These are phyloP conservation scores for Scaptomyza graminum DNA, from an alignment of 1,140 invertebrate genomes.

Conservation along the genomic window DNA sequence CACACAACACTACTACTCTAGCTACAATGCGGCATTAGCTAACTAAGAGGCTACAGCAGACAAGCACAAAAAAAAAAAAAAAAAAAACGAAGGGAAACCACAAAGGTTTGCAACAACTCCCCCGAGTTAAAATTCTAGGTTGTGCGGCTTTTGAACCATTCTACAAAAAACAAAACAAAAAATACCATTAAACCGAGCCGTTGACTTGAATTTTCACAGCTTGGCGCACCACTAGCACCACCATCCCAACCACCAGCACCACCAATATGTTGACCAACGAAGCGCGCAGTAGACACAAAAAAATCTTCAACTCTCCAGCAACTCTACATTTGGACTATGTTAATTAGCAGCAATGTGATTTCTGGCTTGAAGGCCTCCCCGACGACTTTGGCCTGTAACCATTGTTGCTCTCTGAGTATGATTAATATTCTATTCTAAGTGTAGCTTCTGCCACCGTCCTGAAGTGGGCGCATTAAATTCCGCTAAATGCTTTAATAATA, in stretches of 20 bases:
- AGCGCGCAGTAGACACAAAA: conserved; percentile 57
- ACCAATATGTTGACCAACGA: conserved; percentile 60
- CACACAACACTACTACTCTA: neutral
- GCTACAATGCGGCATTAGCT: conserved; percentile 41
- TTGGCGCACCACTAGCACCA: conserved; percentile 54
- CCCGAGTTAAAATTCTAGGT: conserved; percentile 43
- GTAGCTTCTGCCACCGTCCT: conserved; percentile 36
- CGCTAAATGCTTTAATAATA: conserved; percentile 78
- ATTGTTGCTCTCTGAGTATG: conserved; percentile 56
- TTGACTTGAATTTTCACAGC: conserved; percentile 76
- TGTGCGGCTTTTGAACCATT: conserved; percentile 52
- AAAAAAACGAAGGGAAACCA: conserved; percentile 10
- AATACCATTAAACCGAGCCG: conserved; percentile 62
- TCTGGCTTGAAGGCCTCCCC: conserved; percentile 63
- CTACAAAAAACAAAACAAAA: conserved; percentile 50
- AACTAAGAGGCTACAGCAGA: conserved; percentile 2
- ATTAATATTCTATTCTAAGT: conserved; percentile 70
- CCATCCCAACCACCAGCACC: conserved; percentile 24
- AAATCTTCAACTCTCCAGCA: conserved; percentile 27
- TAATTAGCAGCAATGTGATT: conserved; percentile 81
- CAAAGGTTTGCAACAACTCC: conserved; percentile 37
- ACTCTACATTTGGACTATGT: conserved; percentile 63
- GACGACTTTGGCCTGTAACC: neutral
- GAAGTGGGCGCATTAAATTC: conserved; percentile 73
- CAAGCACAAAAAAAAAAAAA: too few relatives aligned